phyloP scores from a whole-genome alignment of 2,113 vertebrate genomes.

The Larimichthys polyactis region DNA sequence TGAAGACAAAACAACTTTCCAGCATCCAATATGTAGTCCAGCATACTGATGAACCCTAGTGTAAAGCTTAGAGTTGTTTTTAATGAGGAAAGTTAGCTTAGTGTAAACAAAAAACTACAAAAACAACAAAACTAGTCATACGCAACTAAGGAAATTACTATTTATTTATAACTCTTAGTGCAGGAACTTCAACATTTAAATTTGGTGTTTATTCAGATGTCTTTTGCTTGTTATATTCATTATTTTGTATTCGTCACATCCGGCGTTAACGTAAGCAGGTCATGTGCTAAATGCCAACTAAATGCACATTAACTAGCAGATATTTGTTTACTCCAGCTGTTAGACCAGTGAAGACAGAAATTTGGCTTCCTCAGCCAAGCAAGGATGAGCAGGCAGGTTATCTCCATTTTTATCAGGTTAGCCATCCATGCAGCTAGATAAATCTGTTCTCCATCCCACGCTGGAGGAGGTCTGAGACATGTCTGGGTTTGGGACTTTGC shows the following conservation, averaged over 20 bases:
- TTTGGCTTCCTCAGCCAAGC: slow-evolving; percentile 60
- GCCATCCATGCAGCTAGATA: slow-evolving; percentile 71
- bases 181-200: neutral
- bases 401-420: slow-evolving; percentile 74
- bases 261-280: neutral
- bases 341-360: slow-evolving; percentile 54
- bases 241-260: neutral
- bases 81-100: too few species aligned
- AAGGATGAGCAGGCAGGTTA: slow-evolving; percentile 72
- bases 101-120: too few species aligned
- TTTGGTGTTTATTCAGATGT: slow-evolving; percentile 6
- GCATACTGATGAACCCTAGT: too few species aligned
- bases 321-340: slow-evolving; percentile 66
- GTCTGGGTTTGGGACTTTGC: slow-evolving; percentile 70
- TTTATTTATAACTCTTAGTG: too few species aligned
- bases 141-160: too few species aligned
- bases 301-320: slow-evolving; percentile 50
- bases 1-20: neutral
- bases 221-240: slow-evolving; percentile 17
- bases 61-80: too few species aligned
- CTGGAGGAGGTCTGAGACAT: slow-evolving; percentile 69
- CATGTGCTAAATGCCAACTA: slow-evolving; percentile 16
- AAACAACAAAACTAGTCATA: too few species aligned
- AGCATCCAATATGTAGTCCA: too few species aligned
- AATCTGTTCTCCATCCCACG: slow-evolving; percentile 61